Base-by-base conservation (phyloP, 2,888 invertebrate genomes). In the Caenorhabditis sp. region DNA sequence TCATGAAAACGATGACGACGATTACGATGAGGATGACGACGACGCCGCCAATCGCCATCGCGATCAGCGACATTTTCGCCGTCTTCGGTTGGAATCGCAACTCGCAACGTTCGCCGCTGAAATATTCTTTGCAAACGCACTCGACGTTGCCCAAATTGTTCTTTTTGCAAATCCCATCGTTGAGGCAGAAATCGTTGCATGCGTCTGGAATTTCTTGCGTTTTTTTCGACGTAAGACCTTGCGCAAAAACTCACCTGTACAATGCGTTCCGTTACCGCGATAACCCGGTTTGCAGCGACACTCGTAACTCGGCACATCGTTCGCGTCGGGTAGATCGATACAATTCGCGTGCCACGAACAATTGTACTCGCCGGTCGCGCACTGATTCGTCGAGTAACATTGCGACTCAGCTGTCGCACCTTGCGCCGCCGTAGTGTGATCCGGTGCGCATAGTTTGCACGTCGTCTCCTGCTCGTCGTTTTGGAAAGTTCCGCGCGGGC, bases 271-370 rank as follows among this genome's bases (percentile, higher is more conserved):
- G 50, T 88, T 87, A 50, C 94, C 94, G 87, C 94, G 94, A 90
- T 93, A 95, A 0, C 95, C 95, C 0, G 94, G 93, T 86, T 95
- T 95, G 89, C 95, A 96, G 88, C 94, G 93, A 88, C 95, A 96
- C 84, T 92, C 92, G 90, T 78, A 88, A n/a, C 80, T 77, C 1
- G 87, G 83, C 26, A 83, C 70, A 62, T 88, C 87, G 59, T 85
- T 80, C 26, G 83, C 85, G 59, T 88, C 88, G 4, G 87, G 87
- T 51, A 86, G 68, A 70, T 88, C 88, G 57, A 84, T 77, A 66
- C 88, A 88, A 37, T 79, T 77, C 10, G 87, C 87, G 67, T 87
- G 84, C 87, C 87, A 87, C 24, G 85, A 84, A 61, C 88, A 88
- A 66, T 87, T 81, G 74, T 88, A 83, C 58, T 87, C 87, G 24